Base-by-base conservation (phyloP, 2,888 invertebrate genomes). In the Agrochola macilenta region DNA sequence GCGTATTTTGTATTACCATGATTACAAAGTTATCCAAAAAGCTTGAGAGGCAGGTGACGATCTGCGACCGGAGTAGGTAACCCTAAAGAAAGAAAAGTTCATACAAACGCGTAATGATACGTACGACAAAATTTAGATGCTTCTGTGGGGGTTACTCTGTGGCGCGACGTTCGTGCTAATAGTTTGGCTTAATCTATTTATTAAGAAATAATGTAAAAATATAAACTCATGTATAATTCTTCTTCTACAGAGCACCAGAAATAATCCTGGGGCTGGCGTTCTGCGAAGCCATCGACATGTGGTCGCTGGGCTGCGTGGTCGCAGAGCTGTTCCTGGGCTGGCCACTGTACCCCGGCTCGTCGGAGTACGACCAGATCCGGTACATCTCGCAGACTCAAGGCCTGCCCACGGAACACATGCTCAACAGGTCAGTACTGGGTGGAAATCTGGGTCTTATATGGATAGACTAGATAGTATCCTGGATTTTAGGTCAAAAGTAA, bases 251-350 rank as follows among this genome's bases (percentile, higher is more conserved):
- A 88, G 99, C 99, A 57, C 99, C 99, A 4, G 99, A 99, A 96
- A 99, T 99, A 92, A 99, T 99, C 92, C 97, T 99, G 91, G 99
- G 99, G 39, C 97, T 99, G 90, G 99, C 99, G 82, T 99, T 99
- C 97, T 99, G 99, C 97, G 99, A 99, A 96, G 99, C 99, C 23
- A 99, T 99, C 91, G 99, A 99, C 96, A 99, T 99, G 99, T 99
- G 99, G 99, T 99, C 99, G 11, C 97, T 99, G 87, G 99, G 99
- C 78, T 99, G 99, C 96, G 99, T 99, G 84, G 99, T 99, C 68
- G 99, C 99, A 5, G 99, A 99, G 95, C 97, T 99, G 88, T 99
- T 99, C 97, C 97, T 99, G 65, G 99, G 99, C 85, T 99, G 99
- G 99, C 99, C 99, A 26, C 97, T 99, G 58, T 99, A 99, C 97